Conservation (phyloP, 2,797 vertebrate genomes). For the Coregonus suidteri region DNA sequence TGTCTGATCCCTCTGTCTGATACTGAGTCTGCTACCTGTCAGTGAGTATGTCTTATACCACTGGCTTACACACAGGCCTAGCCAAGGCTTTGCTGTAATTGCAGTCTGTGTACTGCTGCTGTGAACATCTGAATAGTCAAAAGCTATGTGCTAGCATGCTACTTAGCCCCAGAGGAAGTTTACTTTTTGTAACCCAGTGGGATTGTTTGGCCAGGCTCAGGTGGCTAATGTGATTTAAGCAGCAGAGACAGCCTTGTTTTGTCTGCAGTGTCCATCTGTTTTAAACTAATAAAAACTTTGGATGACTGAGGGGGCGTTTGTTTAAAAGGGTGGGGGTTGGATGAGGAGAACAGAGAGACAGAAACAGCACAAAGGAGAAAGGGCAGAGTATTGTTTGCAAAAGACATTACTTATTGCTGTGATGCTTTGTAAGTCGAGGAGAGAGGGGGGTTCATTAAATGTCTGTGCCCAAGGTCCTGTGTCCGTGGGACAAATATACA, state of each 20-base stretch:
- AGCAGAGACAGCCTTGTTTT: constrained; percentile 25
- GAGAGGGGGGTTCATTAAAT: constrained; percentile 1
- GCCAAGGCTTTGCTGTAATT: not conserved
- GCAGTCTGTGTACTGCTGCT: constrained; percentile 21
- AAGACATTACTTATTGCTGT: constrained; percentile 20
- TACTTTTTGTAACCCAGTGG: constrained; percentile 12
- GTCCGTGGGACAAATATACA: constrained; percentile 11
- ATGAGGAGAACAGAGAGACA: not conserved
- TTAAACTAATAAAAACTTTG: constrained; percentile 41
- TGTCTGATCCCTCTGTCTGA: not conserved
- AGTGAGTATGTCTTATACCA: constrained; percentile 4
- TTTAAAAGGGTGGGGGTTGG: constrained; percentile 11
- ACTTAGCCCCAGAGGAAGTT: not conserved
- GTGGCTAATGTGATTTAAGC: constrained; percentile 21
- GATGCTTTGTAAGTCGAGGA: constrained; percentile 2
- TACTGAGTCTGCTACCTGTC: not conserved
- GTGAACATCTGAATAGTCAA: not conserved
- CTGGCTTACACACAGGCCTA: not conserved
- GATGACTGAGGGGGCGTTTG: constrained; percentile 10
- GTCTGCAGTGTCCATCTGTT: constrained; percentile 7
- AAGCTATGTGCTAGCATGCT: not conserved
- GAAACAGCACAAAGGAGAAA: constrained; percentile 9
- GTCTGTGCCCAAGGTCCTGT: not conserved
- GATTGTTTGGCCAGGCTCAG: constrained; percentile 28
- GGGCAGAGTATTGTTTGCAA: constrained; percentile 13